phyloP scores from a whole-genome alignment of 1,140 invertebrate species.

The Lasioglossum baleicum region DNA sequence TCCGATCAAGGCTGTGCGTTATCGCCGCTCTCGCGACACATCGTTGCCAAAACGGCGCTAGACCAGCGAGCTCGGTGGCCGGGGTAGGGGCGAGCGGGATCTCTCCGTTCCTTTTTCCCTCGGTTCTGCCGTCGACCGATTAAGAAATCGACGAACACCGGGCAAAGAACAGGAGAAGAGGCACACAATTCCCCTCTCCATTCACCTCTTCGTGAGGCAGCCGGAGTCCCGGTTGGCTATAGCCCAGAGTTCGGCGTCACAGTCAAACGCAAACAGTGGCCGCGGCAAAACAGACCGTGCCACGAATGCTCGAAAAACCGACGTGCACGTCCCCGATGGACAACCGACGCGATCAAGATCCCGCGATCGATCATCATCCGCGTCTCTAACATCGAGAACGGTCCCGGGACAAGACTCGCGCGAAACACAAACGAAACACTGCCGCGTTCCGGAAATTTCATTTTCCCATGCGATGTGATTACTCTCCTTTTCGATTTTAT shows the following conservation, averaged over 20 bases:
- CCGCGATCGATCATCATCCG: conserved; percentile 26
- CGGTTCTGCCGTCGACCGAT: conserved; percentile 3
- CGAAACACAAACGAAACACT: no score
- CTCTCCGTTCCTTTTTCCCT: background rate
- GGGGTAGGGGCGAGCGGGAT: no score
- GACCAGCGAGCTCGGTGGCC: background rate
- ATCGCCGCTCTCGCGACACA: background rate
- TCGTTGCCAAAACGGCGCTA: background rate
- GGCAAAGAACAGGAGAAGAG: conserved; percentile 50
- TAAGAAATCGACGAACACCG: conserved; percentile 49
- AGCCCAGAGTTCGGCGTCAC: conserved; percentile 53
- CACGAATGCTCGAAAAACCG: conserved; percentile 42
- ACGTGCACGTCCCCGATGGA: background rate
- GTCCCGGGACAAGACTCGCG: no score
- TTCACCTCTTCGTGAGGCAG: conserved; percentile 55
- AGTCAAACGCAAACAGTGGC: conserved; percentile 65
- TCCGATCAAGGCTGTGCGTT: background rate
- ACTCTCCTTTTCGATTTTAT: no score
- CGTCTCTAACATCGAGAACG: background rate
- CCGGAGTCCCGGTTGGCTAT: conserved; percentile 48
- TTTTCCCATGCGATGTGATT: no score
- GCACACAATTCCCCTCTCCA: conserved; percentile 50
- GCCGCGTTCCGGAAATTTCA: no score
- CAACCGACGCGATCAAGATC: conserved; percentile 1
- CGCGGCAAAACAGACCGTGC: conserved; percentile 52